These are phyloP conservation scores for Lobophora halterata DNA, from an alignment of 2,888 invertebrate genomes.

Conservation along the genomic window DNA sequence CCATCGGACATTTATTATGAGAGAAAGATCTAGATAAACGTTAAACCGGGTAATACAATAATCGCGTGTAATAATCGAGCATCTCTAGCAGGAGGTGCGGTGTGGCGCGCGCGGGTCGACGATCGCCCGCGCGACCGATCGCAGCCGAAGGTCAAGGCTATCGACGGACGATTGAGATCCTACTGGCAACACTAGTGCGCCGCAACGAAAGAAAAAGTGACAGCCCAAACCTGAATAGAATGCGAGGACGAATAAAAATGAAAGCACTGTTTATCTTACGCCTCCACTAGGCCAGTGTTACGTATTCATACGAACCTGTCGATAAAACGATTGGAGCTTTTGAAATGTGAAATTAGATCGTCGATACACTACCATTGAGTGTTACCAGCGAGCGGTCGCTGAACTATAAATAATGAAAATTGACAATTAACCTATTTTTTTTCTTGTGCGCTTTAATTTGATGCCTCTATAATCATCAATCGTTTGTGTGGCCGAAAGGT, in stretches of 20 bases:
- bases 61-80: conserved; percentile 35
- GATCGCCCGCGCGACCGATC: conserved; percentile 72
- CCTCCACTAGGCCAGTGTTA: conserved; percentile 39
- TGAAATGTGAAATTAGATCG: conserved; percentile 6
- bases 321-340: conserved; percentile 16
- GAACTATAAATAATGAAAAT: conserved; percentile 43
- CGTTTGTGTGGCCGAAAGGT: conserved; percentile 41
- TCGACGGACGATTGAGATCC: conserved; percentile 56
- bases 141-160: conserved; percentile 76
- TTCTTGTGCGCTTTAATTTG: conserved; percentile 30
- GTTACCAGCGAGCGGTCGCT: conserved; percentile 53
- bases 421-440: conserved; percentile 45
- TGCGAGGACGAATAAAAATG: conserved; percentile 78
- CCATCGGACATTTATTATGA: conserved; percentile 11
- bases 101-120: conserved; percentile 60
- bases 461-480: conserved; percentile 40
- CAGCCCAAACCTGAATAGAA: conserved; percentile 77
- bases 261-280: conserved; percentile 61
- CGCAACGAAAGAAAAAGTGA: conserved; percentile 80
- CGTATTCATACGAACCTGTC: conserved; percentile 28
- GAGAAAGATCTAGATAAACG: conserved; percentile 20
- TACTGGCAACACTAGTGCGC: conserved; percentile 42
- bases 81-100: conserved; percentile 45
- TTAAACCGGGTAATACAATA: conserved; percentile 30
- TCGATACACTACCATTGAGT: conserved; percentile 26